These are phyloP conservation scores for Metopolophium dirhodum DNA, from an alignment of 1,140 invertebrate species.

Conservation along the genomic window DNA sequence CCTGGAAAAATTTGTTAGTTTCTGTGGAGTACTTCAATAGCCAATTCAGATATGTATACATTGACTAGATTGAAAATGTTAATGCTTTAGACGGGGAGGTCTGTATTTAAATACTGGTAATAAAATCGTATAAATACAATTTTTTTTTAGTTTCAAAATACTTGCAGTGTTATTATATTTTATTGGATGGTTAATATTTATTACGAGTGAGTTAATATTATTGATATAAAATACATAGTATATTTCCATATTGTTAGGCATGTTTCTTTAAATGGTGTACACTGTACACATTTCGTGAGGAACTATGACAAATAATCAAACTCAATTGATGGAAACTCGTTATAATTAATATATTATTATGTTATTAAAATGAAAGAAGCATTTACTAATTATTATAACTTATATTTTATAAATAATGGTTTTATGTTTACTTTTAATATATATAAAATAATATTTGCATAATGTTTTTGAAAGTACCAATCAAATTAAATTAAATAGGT, in stretches of 20 bases:
- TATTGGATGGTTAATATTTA: neutral
- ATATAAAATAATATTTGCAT: neutral
- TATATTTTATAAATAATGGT: neutral
- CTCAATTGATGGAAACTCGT: neutral
- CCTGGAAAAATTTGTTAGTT: neutral
- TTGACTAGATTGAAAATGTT: neutral
- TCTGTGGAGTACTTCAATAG: neutral
- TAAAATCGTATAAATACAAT: neutral
- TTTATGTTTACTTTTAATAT: neutral
- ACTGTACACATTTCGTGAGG: neutral
- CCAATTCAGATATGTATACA: neutral
- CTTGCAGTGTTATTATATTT: neutral
- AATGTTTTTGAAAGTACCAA: neutral
- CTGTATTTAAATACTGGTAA: neutral
- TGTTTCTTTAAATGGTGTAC: neutral
- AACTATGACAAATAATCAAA: neutral
- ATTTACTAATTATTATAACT: neutral
- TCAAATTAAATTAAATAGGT: no score
- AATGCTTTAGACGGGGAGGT: neutral
- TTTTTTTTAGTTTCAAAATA: neutral
- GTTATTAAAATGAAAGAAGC: neutral
- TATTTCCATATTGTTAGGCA: neutral
- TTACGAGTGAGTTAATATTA: no score
- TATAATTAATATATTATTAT: neutral
- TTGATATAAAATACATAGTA: neutral